Evolutionary conservation across 2,113 vertebrate genomes (phyloP), one percentile per base, ranked within the genome.

Genomic region (Alligator mississippiensis): DNA sequence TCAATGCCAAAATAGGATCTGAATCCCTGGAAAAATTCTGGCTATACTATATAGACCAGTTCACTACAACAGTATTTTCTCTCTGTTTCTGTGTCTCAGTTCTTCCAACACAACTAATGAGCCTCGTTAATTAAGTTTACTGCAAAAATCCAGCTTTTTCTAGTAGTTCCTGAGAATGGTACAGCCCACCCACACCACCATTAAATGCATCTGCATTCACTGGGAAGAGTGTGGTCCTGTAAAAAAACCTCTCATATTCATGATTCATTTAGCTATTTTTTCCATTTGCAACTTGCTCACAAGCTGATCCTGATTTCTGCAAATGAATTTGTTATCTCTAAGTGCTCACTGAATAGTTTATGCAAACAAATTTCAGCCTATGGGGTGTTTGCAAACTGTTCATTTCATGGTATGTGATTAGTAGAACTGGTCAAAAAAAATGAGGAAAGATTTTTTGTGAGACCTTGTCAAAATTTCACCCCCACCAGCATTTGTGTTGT

Each of bases 251-350:
- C 91, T 68, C 92, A 79, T 25, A 11, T 9, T 63, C 68, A 62
- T 2, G 0, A 91, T 61, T 77, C 91, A 83, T 28, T 87, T 54
- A 74, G 80, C 68, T 25, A 25, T 89, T 77, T 54, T 89, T 90
- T 58, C 88, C 76, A 74, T 94, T 94, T 94, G 80, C 4, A 1
- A 81, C 82, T 76, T 80, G 89, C 94, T 66, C 89, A 91, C 90
- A 94, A 94, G 92, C 96, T 79, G 93, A 95, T 95, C 94, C 94
- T 89, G 86, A 96, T 97, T 96, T 94, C 95, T 85, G 93, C 93
- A 97, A 97, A 97, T 95, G 95, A 97, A 96, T 97, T 97, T 96
- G 95, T 96, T 97, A 97, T 96, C 95, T 97, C 94, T 82, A 63
- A 96, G 95, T 89, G 82, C 90, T 97, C 88, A 63, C 82, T 60